These are phyloP conservation scores for Pachyuromys duprasi DNA, from an alignment of 2,797 vertebrate species.

Conservation along the genomic window DNA sequence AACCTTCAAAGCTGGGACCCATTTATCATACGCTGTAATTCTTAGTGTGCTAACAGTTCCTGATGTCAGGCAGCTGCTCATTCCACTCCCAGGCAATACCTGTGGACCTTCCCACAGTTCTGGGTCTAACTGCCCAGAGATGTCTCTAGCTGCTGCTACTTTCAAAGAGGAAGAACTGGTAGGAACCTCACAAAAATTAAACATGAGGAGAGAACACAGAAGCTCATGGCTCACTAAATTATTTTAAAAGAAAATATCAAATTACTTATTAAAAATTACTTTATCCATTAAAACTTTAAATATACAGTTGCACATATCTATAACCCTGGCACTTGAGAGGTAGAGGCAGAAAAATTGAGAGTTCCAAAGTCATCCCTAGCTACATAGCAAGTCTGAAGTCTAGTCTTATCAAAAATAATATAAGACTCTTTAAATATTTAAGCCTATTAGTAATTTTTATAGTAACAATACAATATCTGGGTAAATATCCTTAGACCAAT, in stretches of 20 bases:
- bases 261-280: background rate
- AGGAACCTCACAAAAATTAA: background rate
- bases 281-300: background rate
- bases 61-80: background rate
- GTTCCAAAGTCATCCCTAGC: background rate
- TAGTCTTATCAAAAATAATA: background rate
- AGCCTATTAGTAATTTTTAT: slow-evolving; percentile 31
- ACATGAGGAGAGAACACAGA: background rate
- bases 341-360: background rate
- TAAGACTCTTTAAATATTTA: slow-evolving; percentile 16
- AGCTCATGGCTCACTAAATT: slow-evolving; percentile 3
- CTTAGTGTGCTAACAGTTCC: background rate
- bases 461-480: background rate
- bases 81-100: background rate
- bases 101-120: background rate
- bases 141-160: background rate
- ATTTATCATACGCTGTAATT: background rate
- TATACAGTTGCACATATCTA: background rate
- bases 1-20: slow-evolving; percentile 9
- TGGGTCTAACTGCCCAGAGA: background rate
- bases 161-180: background rate
- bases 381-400: background rate
- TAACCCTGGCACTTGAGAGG: background rate
- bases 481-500: slow-evolving; percentile 22
- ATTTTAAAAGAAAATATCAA: background rate